Conservation (phyloP, 2,888 invertebrate species). For the Adineta ricciae region DNA sequence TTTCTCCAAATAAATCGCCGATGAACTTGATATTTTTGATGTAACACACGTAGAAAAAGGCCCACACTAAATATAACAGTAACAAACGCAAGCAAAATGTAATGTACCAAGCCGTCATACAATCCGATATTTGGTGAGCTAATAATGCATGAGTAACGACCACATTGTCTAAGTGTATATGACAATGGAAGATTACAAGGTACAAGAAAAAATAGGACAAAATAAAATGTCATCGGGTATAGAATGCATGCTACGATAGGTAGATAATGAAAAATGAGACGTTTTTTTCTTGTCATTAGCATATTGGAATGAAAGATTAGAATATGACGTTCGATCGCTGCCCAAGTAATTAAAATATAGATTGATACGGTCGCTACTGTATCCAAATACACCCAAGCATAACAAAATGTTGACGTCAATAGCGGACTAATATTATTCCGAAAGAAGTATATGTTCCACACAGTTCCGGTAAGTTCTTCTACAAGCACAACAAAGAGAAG, state of each 20-base stretch:
- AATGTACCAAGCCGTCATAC: neutral
- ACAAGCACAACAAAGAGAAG: neutral
- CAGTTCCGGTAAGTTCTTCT: neutral
- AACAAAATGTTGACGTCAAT: neutral
- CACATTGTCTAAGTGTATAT: neutral
- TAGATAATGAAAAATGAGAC: neutral
- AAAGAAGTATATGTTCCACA: neutral
- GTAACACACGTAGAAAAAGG: neutral
- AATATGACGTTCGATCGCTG: neutral
- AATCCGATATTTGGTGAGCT: neutral
- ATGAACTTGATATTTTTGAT: neutral
- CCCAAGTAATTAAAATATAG: neutral
- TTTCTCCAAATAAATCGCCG: neutral
- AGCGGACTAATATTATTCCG: neutral
- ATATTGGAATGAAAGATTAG: neutral
- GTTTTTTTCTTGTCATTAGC: neutral
- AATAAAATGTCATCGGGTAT: neutral
- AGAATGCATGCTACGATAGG: neutral
- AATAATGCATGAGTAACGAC: neutral
- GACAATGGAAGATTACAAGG: neutral
- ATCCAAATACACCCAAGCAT: neutral
- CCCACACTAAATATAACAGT: neutral
- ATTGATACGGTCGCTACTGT: no score
- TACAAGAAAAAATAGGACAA: neutral
- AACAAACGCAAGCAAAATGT: neutral